Evolutionary conservation across 1,140 invertebrate species (phyloP).

Genomic region (Bombus breviceps): DNA sequence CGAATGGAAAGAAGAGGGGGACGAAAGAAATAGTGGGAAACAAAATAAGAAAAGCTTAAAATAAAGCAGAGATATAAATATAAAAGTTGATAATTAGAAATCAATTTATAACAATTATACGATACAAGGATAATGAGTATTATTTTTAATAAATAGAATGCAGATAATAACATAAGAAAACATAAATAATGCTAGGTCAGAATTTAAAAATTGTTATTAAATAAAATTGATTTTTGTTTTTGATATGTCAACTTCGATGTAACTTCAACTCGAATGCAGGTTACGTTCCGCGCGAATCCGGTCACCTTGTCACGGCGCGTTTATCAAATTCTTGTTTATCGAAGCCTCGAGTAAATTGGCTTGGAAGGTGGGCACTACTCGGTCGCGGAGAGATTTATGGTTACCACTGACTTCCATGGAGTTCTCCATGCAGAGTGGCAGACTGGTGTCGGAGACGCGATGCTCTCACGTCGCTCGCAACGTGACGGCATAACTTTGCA

Average conservation of each 20-base stretch:
- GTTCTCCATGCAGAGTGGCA: slow-evolving; percentile 41
- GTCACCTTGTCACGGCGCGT: slow-evolving; percentile 42
- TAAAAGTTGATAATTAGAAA: slow-evolving; percentile 13
- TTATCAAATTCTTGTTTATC: slow-evolving; percentile 65
- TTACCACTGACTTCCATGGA: slow-evolving; percentile 57
- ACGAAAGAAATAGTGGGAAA: slow-evolving; percentile 17
- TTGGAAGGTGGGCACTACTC: slow-evolving; percentile 34
- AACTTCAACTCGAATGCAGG: not conserved
- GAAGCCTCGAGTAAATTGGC: slow-evolving; percentile 53
- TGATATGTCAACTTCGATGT: not conserved
- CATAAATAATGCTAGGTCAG: not conserved
- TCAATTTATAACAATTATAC: slow-evolving; percentile 8
- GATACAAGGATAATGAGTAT: slow-evolving; percentile 29
- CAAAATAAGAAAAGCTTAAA: slow-evolving; percentile 27
- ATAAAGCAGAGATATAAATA: not conserved
- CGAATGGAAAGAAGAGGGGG: slow-evolving; percentile 21
- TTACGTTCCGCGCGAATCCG: not conserved
- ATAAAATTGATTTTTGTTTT: not conserved
- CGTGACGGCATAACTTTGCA: slow-evolving; percentile 66
- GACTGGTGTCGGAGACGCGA: slow-evolving; percentile 49
- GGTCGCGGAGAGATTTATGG: slow-evolving; percentile 59
- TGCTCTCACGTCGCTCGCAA: slow-evolving; percentile 48
- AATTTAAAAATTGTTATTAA: not conserved
- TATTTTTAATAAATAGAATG: not conserved
- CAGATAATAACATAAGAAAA: not conserved